A percentile compares a stretch with the other conserved stretches of the same genome.
Conservation (phyloP, 2,888 invertebrate species). For the Synergus laeviventris region DNA sequence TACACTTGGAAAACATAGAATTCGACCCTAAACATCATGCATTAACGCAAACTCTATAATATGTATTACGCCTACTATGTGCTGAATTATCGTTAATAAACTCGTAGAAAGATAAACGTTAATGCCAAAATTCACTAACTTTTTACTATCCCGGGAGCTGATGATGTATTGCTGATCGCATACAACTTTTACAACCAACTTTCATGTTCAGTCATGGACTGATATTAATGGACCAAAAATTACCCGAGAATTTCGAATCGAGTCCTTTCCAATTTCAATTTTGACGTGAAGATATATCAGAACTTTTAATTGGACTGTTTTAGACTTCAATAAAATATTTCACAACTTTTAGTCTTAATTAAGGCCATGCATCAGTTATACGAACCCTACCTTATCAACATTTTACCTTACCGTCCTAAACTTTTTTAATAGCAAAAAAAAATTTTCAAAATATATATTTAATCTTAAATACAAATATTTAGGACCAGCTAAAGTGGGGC, state of each 20-base stretch:
- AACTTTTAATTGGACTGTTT: no score
- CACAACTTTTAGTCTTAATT: no score
- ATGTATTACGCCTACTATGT: neutral
- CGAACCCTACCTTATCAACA: no score
- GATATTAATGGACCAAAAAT: neutral
- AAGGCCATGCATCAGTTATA: no score
- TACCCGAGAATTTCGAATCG: neutral
- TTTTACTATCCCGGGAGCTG: neutral
- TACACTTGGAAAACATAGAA: constrained; percentile 35
- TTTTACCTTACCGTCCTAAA: no score
- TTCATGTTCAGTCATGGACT: neutral
- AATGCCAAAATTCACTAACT: neutral
- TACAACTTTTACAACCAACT: neutral
- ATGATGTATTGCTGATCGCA: neutral
- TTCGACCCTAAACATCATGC: neutral
- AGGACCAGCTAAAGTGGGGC: no score
- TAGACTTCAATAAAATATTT: no score
- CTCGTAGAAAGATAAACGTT: neutral
- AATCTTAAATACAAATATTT: no score
- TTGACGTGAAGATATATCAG: no score
- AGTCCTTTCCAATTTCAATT: neutral
- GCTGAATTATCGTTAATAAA: neutral
- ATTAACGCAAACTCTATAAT: neutral
- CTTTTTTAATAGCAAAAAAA: no score
- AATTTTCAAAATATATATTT: no score